Conservation (phyloP, 2,113 vertebrate species). For the Psilopogon haemacephalus region DNA sequence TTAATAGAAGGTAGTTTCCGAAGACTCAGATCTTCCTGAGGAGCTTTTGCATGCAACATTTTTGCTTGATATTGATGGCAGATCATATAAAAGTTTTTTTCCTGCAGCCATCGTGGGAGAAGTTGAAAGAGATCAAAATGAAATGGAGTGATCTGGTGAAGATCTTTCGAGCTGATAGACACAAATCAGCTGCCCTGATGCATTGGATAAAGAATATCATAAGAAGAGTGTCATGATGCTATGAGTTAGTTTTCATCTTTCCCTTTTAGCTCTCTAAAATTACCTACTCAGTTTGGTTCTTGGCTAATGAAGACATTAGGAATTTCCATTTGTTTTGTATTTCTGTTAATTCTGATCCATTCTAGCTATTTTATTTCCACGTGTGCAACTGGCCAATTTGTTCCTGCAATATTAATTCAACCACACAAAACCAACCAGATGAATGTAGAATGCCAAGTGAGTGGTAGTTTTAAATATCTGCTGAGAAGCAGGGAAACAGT, state of each 20-base stretch:
- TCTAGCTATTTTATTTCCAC: neutral
- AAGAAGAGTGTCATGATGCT: neutral
- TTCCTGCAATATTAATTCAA: neutral
- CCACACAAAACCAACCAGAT: neutral
- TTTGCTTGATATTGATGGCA: neutral
- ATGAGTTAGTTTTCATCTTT: neutral
- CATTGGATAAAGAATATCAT: neutral
- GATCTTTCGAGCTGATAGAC: neutral
- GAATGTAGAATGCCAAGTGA: neutral
- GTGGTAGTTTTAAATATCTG: neutral
- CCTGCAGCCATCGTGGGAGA: neutral
- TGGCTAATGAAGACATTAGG: neutral
- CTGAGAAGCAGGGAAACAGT: neutral
- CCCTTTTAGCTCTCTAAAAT: neutral
- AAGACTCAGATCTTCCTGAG: neutral
- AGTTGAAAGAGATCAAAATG: neutral
- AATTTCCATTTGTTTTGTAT: neutral
- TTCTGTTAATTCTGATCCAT: neutral
- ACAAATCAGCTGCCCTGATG: neutral
- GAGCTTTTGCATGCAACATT: neutral
- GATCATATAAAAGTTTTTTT: neutral
- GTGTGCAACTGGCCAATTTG: neutral
- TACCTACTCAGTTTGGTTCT: fast-evolving
- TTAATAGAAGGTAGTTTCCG: neutral
- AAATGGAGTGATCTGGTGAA: neutral